Conservation (phyloP, 23 tunicate species). For the Aplidium turbinatum region DNA sequence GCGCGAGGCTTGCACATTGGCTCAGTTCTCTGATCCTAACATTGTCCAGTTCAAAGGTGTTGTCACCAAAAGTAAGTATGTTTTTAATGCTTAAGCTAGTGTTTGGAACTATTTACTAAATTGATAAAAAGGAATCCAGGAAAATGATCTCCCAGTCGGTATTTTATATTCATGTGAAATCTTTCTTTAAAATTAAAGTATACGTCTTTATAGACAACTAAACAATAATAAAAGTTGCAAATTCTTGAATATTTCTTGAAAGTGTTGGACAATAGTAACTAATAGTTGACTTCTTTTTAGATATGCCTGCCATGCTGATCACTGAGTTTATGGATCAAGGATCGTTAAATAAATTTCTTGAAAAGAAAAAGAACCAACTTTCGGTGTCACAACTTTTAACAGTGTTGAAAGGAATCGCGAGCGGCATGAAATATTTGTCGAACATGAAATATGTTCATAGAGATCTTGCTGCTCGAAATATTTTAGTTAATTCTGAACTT, state of each 20-base stretch:
- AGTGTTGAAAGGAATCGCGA: constrained; percentile 59
- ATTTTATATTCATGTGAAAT: too few species aligned
- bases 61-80: constrained; percentile 79
- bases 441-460: constrained; percentile 80
- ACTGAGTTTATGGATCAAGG: constrained; percentile 95
- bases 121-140: too few species aligned
- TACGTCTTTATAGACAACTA: too few species aligned
- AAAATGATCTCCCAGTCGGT: too few species aligned
- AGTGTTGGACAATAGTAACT: too few species aligned
- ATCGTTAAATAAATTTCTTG: constrained; percentile 68
- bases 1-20: constrained; percentile 92
- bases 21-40: constrained; percentile 79
- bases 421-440: constrained; percentile 62
- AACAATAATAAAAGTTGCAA: too few species aligned
- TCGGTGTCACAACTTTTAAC: constrained; percentile 40
- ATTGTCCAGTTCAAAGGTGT: constrained; percentile 90
- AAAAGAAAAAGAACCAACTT: constrained; percentile 31
- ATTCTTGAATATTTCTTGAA: too few species aligned
- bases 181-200: too few species aligned
- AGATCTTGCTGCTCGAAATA: constrained; percentile 83
- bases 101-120: too few species aligned
- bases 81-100: too few species aligned
- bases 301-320: constrained; percentile 87
- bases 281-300: constrained; percentile 50
- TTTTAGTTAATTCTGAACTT: constrained; percentile 45